Evolutionary conservation across 64 coral and sea anemone genomes (phyloP), one percentile per base, ranked within the genome.

Genomic region (Cladopsammia gracilis): DNA sequence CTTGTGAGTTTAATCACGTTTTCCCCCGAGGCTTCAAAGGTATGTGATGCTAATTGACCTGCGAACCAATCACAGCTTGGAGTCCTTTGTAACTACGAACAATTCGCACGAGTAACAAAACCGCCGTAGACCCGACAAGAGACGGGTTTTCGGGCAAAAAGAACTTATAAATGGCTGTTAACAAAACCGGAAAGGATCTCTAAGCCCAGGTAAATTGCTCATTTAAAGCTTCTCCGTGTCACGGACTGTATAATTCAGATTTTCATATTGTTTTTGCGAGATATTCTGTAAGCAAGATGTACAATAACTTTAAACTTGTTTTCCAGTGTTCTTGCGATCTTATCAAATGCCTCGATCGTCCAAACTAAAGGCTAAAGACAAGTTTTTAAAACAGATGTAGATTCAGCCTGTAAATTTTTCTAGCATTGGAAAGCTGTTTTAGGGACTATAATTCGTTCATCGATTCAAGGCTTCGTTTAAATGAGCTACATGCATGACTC

Each of bases 1-100:
- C 45, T 67, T 46, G 60, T 84, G 80, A 48, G 3, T 84, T 84
- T 62, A 84, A 84, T 84, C 62, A 84, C 77, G 77, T 79, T 42
- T 58, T 53, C 19, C 54, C 24, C 20, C 25, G 53, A 84, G 80
- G 61, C 22, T 64, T 48, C 80, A 84, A 12, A 48, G 80, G 80
- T 50, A 84, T 84, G 34, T 16, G 16, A 84, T 66, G 60, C 43
- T 65, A 84, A 84, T 84, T 84, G 51, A 57, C 34, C 11, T 10
- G 12, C 9, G 14, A 64, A 84, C 80, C 80, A 84, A 84, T 84
- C 61, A 84, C 42, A 84, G 80, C 34, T 20, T 67, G 60, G 15
- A 84, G 23, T 66, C 80, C 80, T 84, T 43, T 68, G 80, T 84
- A 84, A 84, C 80, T 50, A 84, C 44, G 80, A 46, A 64, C 34